A percentile compares a stretch with the other conserved stretches of the same genome.
Evolutionary conservation across 2,797 vertebrate species (phyloP).

Genomic region (Chlorospingus flavigularis): DNA sequence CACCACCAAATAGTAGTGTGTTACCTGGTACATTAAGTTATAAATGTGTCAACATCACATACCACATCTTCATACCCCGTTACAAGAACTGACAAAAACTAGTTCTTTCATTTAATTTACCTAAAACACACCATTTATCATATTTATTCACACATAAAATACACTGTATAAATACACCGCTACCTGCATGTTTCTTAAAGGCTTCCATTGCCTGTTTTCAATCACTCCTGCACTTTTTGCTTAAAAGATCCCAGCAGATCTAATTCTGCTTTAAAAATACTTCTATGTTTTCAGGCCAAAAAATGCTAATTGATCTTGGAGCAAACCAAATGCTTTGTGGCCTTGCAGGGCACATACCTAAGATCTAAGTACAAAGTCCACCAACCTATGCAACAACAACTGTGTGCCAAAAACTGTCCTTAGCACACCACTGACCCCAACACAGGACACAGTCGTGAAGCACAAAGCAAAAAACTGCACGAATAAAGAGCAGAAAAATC

Average conservation of each 20-base stretch:
- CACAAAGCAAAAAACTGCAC: not conserved
- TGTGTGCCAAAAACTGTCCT: not conserved
- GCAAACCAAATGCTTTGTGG: not conserved
- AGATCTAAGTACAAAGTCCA: not conserved
- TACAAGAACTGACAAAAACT: not conserved
- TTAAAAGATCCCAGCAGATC: not conserved
- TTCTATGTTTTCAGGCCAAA: not conserved
- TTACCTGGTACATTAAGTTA: not conserved
- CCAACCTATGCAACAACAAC: not conserved
- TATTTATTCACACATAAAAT: not conserved
- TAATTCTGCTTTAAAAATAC: not conserved
- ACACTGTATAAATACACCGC: not conserved
- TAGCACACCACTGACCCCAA: not conserved
- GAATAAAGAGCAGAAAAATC: not conserved
- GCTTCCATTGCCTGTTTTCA: not conserved
- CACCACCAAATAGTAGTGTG: rapidly evolving
- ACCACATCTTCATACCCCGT: not conserved
- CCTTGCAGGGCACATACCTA: not conserved
- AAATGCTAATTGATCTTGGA: not conserved
- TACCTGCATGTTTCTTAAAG: not conserved
- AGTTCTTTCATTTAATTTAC: not conserved
- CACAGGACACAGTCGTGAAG: not conserved
- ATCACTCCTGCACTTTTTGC: not conserved
- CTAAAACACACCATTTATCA: not conserved
- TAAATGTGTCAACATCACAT: not conserved